Percentiles rank a stretch among this genome's conserved stretches.
Conservation (phyloP, 2,113 vertebrate genomes). For the Gnathonemus echidnorhynchus region DNA sequence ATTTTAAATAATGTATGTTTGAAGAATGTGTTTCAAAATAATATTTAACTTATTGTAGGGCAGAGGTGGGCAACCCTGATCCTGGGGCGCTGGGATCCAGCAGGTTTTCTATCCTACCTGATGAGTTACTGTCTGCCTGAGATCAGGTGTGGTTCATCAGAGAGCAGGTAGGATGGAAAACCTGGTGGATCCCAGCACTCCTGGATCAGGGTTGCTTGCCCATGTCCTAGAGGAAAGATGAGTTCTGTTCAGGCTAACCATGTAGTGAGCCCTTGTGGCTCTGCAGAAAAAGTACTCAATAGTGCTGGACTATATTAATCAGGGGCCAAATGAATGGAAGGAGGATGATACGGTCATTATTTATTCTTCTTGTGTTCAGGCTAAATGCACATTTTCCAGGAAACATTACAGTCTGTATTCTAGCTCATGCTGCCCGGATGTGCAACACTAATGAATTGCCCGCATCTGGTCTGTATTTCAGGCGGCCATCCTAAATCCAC, state of each 20-base stretch:
- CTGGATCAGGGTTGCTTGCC: not conserved
- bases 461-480: constrained; percentile 18
- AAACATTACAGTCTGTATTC: constrained; percentile 41
- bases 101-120: not conserved
- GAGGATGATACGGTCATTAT: constrained; percentile 22
- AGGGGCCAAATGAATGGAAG: constrained; percentile 17
- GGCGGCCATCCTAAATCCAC: not conserved
- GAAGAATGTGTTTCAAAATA: not conserved
- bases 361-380: not conserved
- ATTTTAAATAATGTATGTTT: not conserved
- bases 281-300: constrained; percentile 47
- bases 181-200: not conserved
- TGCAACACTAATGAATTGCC: constrained; percentile 28
- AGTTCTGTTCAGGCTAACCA: constrained; percentile 26
- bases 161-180: not conserved
- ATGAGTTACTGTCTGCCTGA: not conserved
- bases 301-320: constrained; percentile 45
- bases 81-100: too few species aligned
- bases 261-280: constrained; percentile 19
- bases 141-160: too few species aligned
- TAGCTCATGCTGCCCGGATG: constrained; percentile 29
- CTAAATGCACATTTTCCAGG: not conserved
- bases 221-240: constrained; percentile 9
- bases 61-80: not conserved
- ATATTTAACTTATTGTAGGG: not conserved